Conservation (phyloP, 2,797 vertebrate genomes). For the Hydrocynus forskahlii region DNA sequence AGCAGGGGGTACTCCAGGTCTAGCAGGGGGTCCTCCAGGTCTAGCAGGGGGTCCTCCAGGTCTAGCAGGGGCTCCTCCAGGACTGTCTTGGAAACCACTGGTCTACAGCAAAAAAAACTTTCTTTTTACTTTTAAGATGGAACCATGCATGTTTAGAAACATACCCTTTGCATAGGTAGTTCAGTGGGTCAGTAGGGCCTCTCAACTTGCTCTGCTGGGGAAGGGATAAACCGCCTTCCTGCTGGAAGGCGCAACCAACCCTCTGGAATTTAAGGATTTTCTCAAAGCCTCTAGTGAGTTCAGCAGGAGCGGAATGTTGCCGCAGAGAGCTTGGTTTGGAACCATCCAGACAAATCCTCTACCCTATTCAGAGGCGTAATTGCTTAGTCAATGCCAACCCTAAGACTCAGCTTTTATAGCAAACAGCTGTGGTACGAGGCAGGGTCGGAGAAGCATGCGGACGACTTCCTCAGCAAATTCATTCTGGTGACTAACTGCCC, state of each 20-base stretch:
- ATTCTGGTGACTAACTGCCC: background rate
- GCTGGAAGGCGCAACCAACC: background rate
- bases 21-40: too few relatives aligned
- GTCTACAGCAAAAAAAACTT: too few relatives aligned
- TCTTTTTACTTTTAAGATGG: too few relatives aligned
- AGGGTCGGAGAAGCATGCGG: background rate
- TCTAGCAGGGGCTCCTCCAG: too few relatives aligned
- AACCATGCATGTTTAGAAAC: too few relatives aligned
- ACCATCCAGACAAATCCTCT: slow-evolving; percentile 11
- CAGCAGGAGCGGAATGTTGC: slow-evolving; percentile 21
- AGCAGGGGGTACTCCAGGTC: too few relatives aligned
- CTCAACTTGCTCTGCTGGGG: background rate
- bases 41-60: too few relatives aligned
- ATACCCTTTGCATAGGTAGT: too few relatives aligned
- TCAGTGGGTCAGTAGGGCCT: slow-evolving; percentile 3
- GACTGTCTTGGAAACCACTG: too few relatives aligned
- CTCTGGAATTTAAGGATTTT: slow-evolving; percentile 48
- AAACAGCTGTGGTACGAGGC: background rate
- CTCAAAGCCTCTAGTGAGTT: slow-evolving; percentile 34
- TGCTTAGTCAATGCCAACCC: background rate
- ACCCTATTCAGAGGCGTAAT: background rate
- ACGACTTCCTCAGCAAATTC: slow-evolving; percentile 4
- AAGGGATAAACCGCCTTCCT: slow-evolving; percentile 3
- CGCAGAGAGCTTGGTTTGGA: slow-evolving; percentile 6
- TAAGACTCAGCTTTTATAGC: slow-evolving; percentile 6